Conservation (phyloP, 2,888 invertebrate species). For the Melieria omissa region DNA sequence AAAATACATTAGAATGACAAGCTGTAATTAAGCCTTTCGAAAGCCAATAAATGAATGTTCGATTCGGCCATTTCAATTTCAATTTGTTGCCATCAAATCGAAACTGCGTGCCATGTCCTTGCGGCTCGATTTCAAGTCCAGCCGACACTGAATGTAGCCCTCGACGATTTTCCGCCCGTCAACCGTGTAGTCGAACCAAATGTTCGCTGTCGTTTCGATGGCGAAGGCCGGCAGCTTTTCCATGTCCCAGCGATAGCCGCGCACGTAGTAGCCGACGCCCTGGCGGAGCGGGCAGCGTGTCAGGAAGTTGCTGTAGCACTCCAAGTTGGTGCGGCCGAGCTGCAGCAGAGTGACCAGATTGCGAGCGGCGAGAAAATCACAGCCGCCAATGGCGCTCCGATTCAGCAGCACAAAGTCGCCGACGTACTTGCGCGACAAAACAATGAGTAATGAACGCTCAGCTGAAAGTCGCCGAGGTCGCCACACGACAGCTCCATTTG, state of each 20-base stretch:
- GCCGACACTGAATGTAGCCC: slow-evolving; percentile 5
- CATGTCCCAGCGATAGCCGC: slow-evolving; percentile 43
- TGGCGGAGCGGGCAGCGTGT: slow-evolving; percentile 38
- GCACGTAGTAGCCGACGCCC: slow-evolving; percentile 41
- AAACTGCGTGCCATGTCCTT: not conserved
- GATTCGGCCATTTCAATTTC: not conserved
- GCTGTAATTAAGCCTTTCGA: not conserved
- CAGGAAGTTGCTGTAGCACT: slow-evolving; percentile 38
- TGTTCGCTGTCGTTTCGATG: slow-evolving; percentile 29
- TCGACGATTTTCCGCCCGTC: not conserved
- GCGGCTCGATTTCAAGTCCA: not conserved
- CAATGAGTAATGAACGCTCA: slow-evolving; percentile 32
- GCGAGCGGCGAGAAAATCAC: slow-evolving; percentile 42
- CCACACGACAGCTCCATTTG: slow-evolving; percentile 45
- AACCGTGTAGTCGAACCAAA: not conserved
- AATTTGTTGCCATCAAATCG: not conserved
- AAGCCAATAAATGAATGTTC: not conserved
- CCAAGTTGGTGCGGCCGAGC: slow-evolving; percentile 39
- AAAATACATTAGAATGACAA: not conserved
- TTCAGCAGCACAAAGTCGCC: slow-evolving; percentile 37
- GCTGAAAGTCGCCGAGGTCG: slow-evolving; percentile 20
- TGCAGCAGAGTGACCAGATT: slow-evolving; percentile 44
- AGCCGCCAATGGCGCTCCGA: slow-evolving; percentile 40
- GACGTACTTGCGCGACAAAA: slow-evolving; percentile 35
- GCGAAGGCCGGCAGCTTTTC: slow-evolving; percentile 38